phyloP scores from a whole-genome alignment of 2,888 invertebrate genomes.

The Aphodius sticticus region DNA sequence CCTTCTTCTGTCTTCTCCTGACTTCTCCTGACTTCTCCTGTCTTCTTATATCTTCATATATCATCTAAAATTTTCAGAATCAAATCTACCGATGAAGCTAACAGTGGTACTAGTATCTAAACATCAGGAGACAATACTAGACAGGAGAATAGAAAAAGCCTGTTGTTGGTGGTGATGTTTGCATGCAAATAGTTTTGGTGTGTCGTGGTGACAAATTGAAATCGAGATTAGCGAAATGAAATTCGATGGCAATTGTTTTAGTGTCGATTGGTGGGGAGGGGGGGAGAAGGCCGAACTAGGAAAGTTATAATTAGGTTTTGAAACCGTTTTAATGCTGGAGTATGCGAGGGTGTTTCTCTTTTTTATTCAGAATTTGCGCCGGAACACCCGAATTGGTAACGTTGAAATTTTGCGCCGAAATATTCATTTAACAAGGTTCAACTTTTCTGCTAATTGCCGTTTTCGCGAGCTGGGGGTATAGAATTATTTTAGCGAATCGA shows the following conservation, averaged over 20 bases:
- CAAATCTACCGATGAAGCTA: no score
- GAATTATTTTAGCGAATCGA: no score
- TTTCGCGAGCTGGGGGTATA: no score
- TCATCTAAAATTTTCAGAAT: no score
- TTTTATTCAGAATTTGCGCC: neutral
- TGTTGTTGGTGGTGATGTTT: no score
- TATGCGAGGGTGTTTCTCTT: neutral
- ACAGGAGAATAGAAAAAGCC: no score
- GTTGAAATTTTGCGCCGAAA: neutral
- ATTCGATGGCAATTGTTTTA: neutral
- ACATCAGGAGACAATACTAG: no score
- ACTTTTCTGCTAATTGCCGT: neutral
- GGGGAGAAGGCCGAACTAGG: neutral
- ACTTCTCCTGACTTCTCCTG: no score
- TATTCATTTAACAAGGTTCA: neutral
- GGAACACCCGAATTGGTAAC: neutral
- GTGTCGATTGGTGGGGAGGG: neutral
- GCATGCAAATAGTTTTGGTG: neutral
- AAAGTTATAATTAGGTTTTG: constrained; percentile 4
- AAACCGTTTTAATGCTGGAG: neutral
- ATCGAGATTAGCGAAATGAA: neutral
- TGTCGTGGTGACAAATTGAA: neutral
- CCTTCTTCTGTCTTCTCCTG: no score
- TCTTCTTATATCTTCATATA: no score
- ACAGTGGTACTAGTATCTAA: no score